Conservation (phyloP, 2,888 invertebrate genomes). For the Eupithecia pulchellata region DNA sequence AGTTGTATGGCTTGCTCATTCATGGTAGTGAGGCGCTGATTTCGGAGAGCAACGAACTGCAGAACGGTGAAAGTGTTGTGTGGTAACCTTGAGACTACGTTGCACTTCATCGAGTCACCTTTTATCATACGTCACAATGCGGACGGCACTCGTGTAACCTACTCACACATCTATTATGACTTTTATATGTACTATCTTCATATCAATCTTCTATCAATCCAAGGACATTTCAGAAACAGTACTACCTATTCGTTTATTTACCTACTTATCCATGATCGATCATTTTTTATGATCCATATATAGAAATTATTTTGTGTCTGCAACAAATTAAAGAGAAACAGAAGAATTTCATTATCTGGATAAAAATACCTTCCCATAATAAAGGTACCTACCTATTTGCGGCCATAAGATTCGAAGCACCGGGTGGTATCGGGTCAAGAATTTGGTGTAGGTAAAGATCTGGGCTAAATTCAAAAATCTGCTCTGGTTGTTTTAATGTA, state of each 20-base stretch:
- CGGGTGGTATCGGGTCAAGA: conserved; percentile 49
- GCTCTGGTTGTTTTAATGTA: too few relatives aligned
- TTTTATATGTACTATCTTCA: background rate
- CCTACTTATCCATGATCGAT: background rate
- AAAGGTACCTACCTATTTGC: too few relatives aligned
- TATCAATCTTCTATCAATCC: background rate
- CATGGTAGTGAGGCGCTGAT: conserved; percentile 74
- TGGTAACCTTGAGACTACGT: conserved; percentile 81
- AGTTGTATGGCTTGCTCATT: conserved; percentile 58
- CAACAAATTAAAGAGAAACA: too few relatives aligned
- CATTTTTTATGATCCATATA: too few relatives aligned
- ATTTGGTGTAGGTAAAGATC: conserved; percentile 51
- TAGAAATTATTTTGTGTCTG: too few relatives aligned
- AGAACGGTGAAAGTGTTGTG: conserved; percentile 80
- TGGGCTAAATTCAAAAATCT: too few relatives aligned
- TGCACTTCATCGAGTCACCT: conserved; percentile 72
- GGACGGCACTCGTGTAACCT: conserved; percentile 43
- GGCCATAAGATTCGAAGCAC: conserved; percentile 47
- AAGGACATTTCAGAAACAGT: background rate
- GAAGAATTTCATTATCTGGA: too few relatives aligned
- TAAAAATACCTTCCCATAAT: too few relatives aligned
- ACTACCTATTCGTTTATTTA: background rate
- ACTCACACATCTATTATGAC: conserved; percentile 33
- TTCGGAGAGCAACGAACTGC: conserved; percentile 84
- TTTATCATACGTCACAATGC: conserved; percentile 71